These are phyloP conservation scores for Chinchilla lanigera DNA, from an alignment of 2,113 vertebrate species.

Conservation along the genomic window DNA sequence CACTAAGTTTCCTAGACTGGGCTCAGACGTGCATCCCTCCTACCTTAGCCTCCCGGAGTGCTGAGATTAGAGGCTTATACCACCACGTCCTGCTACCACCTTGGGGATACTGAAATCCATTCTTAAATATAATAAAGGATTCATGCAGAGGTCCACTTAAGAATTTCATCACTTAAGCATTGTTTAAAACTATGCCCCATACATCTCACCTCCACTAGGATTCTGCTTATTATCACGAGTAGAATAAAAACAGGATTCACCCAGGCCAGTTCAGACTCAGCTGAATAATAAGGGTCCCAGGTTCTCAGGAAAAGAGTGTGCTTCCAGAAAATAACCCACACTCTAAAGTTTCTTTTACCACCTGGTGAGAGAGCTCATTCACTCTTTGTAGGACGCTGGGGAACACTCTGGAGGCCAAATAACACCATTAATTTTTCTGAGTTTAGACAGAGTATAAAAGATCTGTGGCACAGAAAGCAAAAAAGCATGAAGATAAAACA, in stretches of 20 bases:
- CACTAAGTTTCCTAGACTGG: background rate
- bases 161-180: background rate
- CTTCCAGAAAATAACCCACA: background rate
- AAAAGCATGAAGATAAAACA: background rate
- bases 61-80: background rate
- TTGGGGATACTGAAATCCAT: background rate
- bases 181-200: background rate
- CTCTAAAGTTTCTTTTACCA: background rate
- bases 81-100: background rate
- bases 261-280: background rate
- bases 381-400: background rate
- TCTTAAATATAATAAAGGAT: background rate
- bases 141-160: background rate
- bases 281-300: background rate
- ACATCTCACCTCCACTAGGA: background rate
- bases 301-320: background rate
- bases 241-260: background rate
- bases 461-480: background rate
- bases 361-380: background rate
- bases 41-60: background rate
- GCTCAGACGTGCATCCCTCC: background rate
- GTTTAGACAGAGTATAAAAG: slow-evolving; percentile 41
- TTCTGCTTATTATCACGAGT: background rate
- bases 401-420: background rate
- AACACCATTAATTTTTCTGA: background rate